A percentile compares a stretch with the other conserved stretches of the same genome.
phyloP scores from a whole-genome alignment of 2,113 vertebrate species.

The Furnarius figulus region DNA sequence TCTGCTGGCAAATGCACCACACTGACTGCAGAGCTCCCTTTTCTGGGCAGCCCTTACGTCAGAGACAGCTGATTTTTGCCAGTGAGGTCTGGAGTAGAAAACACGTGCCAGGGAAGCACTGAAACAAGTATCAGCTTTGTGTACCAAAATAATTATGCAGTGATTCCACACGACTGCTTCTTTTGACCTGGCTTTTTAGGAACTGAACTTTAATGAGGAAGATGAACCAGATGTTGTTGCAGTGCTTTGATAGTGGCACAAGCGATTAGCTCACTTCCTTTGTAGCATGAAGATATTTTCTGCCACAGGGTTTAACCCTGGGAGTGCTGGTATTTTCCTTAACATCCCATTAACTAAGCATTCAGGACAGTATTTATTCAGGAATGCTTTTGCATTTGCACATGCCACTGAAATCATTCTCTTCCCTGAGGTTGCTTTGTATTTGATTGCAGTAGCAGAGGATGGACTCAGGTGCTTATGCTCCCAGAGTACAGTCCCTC shows the following conservation, averaged over 20 bases:
- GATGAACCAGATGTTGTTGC: slow-evolving; percentile 33
- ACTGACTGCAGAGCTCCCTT: neutral
- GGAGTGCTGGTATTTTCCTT: neutral
- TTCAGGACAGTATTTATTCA: neutral
- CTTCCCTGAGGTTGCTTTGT: neutral
- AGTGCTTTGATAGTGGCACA: neutral
- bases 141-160: slow-evolving; percentile 16
- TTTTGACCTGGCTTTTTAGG: slow-evolving; percentile 57
- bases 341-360: neutral
- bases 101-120: neutral
- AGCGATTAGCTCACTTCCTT: slow-evolving; percentile 30
- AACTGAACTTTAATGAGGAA: slow-evolving; percentile 56
- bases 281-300: slow-evolving; percentile 1
- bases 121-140: neutral
- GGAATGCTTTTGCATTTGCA: neutral
- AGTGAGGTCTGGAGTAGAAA: neutral
- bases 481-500: neutral
- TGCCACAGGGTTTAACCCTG: neutral
- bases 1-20: rapidly evolving
- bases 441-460: neutral
- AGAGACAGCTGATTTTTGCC: neutral
- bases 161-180: slow-evolving; percentile 6
- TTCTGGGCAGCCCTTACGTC: neutral
- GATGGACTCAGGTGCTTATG: neutral
- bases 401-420: neutral